Evolutionary conservation across 2,888 invertebrate genomes (phyloP), one percentile per base, ranked within the genome.

Genomic region (Orthosia cruda): DNA sequence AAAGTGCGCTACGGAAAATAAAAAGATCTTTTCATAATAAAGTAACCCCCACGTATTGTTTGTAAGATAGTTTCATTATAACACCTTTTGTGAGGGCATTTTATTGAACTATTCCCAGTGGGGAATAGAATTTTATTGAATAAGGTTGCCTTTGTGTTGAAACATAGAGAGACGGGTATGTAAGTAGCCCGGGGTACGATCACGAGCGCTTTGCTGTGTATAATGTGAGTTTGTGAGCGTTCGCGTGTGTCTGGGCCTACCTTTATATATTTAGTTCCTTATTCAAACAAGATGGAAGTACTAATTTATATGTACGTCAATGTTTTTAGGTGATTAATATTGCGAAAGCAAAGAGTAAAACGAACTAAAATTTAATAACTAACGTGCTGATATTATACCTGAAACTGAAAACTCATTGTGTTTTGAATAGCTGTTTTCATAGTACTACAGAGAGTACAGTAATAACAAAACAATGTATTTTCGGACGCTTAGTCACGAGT

Each of bases 31-130:
- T 84, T 73, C 65, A 70, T 84, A 78, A 83, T 81, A 84, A 79
- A 84, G 76, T 80, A 79, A 78, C 75, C 74, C 74, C 74, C 49
- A 81, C 79, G 83, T 85, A 84, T 87, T 86, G 85, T 87, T 87
- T 86, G 83, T 80, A 79, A 77, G 73, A 84, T 84, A 87, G 84
- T 87, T 87, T 85, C 87, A 86, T 86, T 87, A 87, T 83, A 86
- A 85, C 85, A 86, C 82, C 85, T 85, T 85, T 77, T 84, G 80
- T 76, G 80, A 83, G 80, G 74, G 78, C 74, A 76, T 87, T 86
- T 85, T 86, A 86, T 86, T 87, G 83, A 85, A 84, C 79, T 84
- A 78, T 82, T 87, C 86, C 82, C 82, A 55, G 67, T 68, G 84
- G 79, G 81, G 77, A 62, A 79, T 80, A 75, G 82, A 84, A 80